Conservation (phyloP, 2,113 vertebrate genomes). For the Oenanthe oenanthe region DNA sequence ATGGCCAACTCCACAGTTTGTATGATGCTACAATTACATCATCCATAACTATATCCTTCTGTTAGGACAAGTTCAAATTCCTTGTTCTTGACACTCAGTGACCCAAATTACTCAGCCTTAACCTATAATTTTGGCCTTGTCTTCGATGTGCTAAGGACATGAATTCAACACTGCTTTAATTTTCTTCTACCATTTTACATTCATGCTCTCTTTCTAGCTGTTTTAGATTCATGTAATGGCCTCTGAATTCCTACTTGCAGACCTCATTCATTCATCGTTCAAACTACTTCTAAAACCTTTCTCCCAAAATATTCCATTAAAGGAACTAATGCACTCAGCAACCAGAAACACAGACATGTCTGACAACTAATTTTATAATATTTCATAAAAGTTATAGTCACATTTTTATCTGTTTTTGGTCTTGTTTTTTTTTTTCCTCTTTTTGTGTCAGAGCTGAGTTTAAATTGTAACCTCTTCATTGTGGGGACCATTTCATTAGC, state of each 20-base stretch:
- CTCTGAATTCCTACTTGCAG: neutral
- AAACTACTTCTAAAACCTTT: neutral
- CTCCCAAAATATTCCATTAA: neutral
- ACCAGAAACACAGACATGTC: neutral
- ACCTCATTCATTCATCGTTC: neutral
- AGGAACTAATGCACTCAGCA: neutral
- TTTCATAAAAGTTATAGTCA: neutral
- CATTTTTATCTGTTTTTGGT: neutral
- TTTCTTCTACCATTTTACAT: slow-evolving; percentile 19
- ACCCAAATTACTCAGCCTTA: slow-evolving; percentile 62
- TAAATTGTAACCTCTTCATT: neutral
- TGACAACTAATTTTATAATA: neutral
- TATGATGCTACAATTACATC: slow-evolving; percentile 53
- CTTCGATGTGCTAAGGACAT: neutral
- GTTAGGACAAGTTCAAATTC: slow-evolving; percentile 52
- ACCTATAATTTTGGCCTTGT: slow-evolving; percentile 30
- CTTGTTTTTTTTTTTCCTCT: neutral
- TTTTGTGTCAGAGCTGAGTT: neutral
- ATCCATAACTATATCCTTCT: slow-evolving; percentile 27
- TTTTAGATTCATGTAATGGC: neutral
- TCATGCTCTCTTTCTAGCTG: neutral
- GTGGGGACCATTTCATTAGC: neutral
- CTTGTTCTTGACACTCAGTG: slow-evolving; percentile 36
- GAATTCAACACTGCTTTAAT: slow-evolving; percentile 26
- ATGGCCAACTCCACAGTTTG: neutral